These are phyloP conservation scores for Gymnothorax javanicus DNA, from an alignment of 2,797 vertebrate species.

Conservation along the genomic window DNA sequence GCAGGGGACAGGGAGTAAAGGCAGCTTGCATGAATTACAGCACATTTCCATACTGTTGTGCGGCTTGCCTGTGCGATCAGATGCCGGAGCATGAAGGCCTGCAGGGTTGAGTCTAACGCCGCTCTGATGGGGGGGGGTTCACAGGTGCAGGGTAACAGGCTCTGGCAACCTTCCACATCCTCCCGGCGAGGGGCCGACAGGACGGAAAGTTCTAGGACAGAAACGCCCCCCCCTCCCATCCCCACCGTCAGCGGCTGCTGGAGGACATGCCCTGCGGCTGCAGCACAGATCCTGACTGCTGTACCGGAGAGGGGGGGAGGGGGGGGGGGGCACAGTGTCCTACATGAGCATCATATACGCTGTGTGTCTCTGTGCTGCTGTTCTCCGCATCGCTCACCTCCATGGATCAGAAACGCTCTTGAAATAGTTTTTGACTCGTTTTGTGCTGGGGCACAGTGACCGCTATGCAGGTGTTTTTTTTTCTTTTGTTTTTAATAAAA, in stretches of 20 bases:
- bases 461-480: neutral
- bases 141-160: constrained; percentile 25
- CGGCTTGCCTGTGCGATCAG: constrained; percentile 20
- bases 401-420: neutral
- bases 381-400: neutral
- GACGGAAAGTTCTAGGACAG: constrained; percentile 15
- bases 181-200: neutral
- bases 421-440: neutral
- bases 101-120: neutral
- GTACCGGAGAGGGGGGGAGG: neutral
- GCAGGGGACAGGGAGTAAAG: constrained; percentile 6
- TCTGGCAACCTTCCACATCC: constrained; percentile 24
- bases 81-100: constrained; percentile 9
- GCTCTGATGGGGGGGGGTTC: constrained; percentile 1
- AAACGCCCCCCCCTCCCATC: neutral
- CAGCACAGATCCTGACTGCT: neutral
- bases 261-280: constrained; percentile 14
- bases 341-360: neutral
- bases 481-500: neutral
- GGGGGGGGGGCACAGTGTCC: neutral
- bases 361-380: neutral
- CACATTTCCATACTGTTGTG: constrained; percentile 13
- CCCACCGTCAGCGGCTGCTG: neutral
- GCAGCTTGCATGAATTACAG: constrained; percentile 5
- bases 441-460: neutral